These are phyloP conservation scores for Pyxicephalus adspersus DNA, from an alignment of 2,113 vertebrate species.

Conservation along the genomic window DNA sequence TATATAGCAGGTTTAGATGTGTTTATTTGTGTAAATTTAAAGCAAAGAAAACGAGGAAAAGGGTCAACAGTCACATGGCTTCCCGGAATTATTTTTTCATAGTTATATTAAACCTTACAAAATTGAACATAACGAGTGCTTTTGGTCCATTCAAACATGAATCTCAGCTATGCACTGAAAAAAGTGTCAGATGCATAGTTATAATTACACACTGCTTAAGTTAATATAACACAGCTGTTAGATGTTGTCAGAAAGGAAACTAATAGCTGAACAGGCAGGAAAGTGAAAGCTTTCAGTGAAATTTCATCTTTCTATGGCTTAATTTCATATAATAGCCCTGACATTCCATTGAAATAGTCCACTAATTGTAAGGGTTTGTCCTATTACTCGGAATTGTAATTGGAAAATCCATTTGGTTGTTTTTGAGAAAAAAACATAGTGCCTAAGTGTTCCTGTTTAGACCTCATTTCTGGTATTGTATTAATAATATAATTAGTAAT, in stretches of 20 bases:
- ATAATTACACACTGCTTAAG: conserved; percentile 40
- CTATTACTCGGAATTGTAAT: not conserved
- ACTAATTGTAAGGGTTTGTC: conserved; percentile 18
- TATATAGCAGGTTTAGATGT: too few species aligned
- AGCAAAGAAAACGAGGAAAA: too few species aligned
- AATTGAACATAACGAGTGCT: too few species aligned
- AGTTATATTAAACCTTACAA: too few species aligned
- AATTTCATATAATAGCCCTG: conserved; percentile 25
- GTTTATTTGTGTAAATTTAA: too few species aligned
- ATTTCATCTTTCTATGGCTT: conserved; percentile 11
- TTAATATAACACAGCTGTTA: conserved; percentile 42
- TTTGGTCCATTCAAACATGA: conserved; percentile 7
- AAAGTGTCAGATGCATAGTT: conserved; percentile 29
- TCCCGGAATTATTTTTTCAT: too few species aligned
- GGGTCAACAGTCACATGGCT: too few species aligned
- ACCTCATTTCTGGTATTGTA: too few species aligned
- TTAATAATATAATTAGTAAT: too few species aligned
- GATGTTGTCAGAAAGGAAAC: conserved; percentile 7
- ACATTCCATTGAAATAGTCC: conserved; percentile 7
- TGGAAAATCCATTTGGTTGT: not conserved
- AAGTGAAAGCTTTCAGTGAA: conserved; percentile 13
- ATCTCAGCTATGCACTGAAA: conserved; percentile 23
- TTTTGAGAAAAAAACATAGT: too few species aligned
- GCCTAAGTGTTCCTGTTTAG: too few species aligned
- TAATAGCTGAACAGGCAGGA: not conserved